Evolutionary conservation across 2,113 vertebrate species (phyloP).

Genomic region (Oryzias melastigma): DNA sequence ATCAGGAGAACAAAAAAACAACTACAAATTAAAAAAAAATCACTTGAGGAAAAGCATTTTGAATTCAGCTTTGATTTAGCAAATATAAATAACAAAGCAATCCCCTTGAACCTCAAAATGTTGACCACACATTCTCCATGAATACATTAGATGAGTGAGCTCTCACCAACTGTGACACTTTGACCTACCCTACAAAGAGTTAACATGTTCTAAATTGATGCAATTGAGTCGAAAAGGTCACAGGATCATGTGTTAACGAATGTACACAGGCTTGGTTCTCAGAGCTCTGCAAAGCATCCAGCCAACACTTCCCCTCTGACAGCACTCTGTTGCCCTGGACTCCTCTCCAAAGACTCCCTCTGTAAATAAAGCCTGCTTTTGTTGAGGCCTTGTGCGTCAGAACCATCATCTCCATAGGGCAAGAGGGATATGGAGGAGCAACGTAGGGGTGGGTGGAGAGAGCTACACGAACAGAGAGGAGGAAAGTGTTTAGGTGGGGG

Average conservation of each 20-base stretch:
- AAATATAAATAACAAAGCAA: conserved; percentile 50
- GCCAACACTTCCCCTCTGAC: conserved; percentile 75
- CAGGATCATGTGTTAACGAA: conserved; percentile 74
- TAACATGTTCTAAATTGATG: conserved; percentile 69
- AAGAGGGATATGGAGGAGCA: conserved; percentile 54
- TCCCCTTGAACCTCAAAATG: conserved; percentile 25
- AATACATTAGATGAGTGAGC: conserved; percentile 52
- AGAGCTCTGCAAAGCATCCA: conserved; percentile 71
- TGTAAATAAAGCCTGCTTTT: conserved; percentile 80
- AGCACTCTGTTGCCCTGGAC: conserved; percentile 64
- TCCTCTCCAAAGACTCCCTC: conserved; percentile 66
- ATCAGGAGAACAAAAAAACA: conserved; percentile 31
- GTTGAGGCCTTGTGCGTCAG: conserved; percentile 73
- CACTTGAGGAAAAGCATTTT: conserved; percentile 29
- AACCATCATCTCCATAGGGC: conserved; percentile 72
- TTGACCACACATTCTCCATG: conserved; percentile 40
- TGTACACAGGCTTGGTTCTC: conserved; percentile 73
- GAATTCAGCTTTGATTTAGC: conserved; percentile 30
- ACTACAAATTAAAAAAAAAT: conserved; percentile 46
- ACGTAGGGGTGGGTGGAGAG: conserved; percentile 55
- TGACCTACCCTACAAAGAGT: conserved; percentile 59
- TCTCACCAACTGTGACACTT: conserved; percentile 46
- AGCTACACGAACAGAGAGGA: conserved; percentile 30
- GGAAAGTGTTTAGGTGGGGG: conserved; percentile 65
- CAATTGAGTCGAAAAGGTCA: conserved; percentile 72